Conservation (phyloP, 2,797 vertebrate species). For the Spizella passerina region DNA sequence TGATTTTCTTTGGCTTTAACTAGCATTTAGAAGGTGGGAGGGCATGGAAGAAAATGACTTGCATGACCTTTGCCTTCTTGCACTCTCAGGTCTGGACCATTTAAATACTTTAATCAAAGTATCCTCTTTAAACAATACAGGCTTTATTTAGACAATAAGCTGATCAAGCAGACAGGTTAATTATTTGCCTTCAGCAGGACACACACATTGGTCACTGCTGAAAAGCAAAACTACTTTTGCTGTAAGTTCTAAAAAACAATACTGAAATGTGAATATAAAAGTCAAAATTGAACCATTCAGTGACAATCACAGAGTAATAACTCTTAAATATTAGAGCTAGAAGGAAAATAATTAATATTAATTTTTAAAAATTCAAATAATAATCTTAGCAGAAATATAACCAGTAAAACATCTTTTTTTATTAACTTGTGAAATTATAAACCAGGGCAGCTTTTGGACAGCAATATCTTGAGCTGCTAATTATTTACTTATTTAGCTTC, state of each 20-base stretch:
- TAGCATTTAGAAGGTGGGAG: not conserved
- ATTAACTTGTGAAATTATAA: not conserved
- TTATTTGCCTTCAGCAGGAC: not conserved
- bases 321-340: not conserved
- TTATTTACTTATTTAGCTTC: not conserved
- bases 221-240: not conserved
- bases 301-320: not conserved
- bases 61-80: slow-evolving; percentile 39
- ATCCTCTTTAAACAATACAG: slow-evolving; percentile 27
- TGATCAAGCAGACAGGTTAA: not conserved
- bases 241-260: not conserved
- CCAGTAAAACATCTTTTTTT: not conserved
- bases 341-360: not conserved
- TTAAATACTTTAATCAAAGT: slow-evolving; percentile 12
- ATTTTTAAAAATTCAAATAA: not conserved
- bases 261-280: not conserved
- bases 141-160: slow-evolving; percentile 41
- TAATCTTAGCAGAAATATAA: not conserved
- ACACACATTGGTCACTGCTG: not conserved
- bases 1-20: not conserved
- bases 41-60: not conserved
- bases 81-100: not conserved
- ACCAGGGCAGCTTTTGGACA: not conserved
- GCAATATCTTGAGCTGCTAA: not conserved
- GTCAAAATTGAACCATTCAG: not conserved